Base-by-base conservation (phyloP, 2,797 vertebrate species). In the Trematomus bernacchii region DNA sequence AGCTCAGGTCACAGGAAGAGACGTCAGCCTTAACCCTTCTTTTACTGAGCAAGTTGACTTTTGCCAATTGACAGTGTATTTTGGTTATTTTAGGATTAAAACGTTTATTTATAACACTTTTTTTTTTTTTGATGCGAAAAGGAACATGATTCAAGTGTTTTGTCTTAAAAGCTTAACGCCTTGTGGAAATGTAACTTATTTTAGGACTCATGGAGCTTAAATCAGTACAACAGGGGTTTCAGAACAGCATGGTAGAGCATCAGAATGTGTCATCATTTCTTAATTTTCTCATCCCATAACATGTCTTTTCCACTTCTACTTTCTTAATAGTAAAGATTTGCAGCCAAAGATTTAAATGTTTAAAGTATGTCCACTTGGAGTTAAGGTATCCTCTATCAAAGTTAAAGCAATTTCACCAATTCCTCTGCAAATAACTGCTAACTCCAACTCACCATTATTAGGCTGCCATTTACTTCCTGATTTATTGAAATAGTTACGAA, bases 1-100 rank as follows among this genome's bases (percentile, higher is more conserved):
- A 79, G 58, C 78, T 48, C 60, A 90, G 80, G 79, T 91, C 88
- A 84, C 43, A 14, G 6, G 48, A 27, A 59, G 55, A 87, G 57
- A 86, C 60, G 43, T 82, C 79, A 77, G 61, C 11, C 33, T 59
- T 73, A 73, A 80, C 77, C 70, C 76, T 66, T 82, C 12, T 53
- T 70, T 11, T 19, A 19, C 66, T 44, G 46, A 50, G 21, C 46
- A 19, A 57, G 40, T 13, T 40, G 46, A 53, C 8, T 48, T 46
- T 23, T 7, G 33, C 33, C 33, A 6, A 37, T 37, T 10, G n/a
- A 30, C 23, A 19, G 8, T 58, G 18, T 40, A 23, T 47, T 70
- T 33, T 13, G 64, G 10, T 42, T 64, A 44, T 59, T 68, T 69
- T 73, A 11, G n/a, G 47, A 30, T 47, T 58, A 2, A 30, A 46